Evolutionary conservation across 1,140 invertebrate genomes (phyloP), one percentile per base, ranked within the genome.

Genomic region (Hypothenemus hampei): DNA sequence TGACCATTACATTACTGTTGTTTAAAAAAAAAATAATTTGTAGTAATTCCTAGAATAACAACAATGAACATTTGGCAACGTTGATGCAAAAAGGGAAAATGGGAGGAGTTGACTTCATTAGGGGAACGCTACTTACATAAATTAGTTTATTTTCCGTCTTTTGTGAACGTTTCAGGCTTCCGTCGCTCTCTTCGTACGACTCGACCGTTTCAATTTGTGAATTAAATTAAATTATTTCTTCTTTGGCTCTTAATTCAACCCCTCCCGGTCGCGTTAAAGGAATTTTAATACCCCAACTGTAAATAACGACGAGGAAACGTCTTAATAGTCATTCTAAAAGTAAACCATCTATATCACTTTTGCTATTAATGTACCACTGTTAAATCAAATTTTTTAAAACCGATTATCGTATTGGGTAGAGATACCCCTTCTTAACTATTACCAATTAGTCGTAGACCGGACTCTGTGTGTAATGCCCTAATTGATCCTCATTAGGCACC

Each of bases 161-260:
- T 56, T 56, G 44, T 56, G 11, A n/a, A 39, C n/a, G 44, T 40
- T 23, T 44, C 44, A 48, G 26, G 53, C 37, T 56, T 26, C 24
- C 44, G 53, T 31, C 44, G 23, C 53, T 56, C 53, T 56, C 44
- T 47, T 47, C 44, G 20, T 13, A n/a, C n/a, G n/a, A n/a, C n/a
- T n/a, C n/a, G 53, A 56, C 53, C 45, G 45, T 56, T 56, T 48
- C 53, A 56, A 56, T 56, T 56, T 56, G 37, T 13, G 44, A 48
- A 56, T 56, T 47, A 56, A 56, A 56, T 56, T 56, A 56, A 56
- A 56, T 44, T 47, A 56, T 56, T 56, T 56, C 53, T n/a, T n/a
- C n/a, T 56, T 47, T 48, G 53, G 36, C 39, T 47, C 44, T 56
- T 56, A 56, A 56, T 56, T 53, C 23, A n/a, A n/a, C n/a, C n/a